Evolutionary conservation across 2,888 invertebrate species (phyloP).

Genomic region (Reticulitermes lucifugus): DNA sequence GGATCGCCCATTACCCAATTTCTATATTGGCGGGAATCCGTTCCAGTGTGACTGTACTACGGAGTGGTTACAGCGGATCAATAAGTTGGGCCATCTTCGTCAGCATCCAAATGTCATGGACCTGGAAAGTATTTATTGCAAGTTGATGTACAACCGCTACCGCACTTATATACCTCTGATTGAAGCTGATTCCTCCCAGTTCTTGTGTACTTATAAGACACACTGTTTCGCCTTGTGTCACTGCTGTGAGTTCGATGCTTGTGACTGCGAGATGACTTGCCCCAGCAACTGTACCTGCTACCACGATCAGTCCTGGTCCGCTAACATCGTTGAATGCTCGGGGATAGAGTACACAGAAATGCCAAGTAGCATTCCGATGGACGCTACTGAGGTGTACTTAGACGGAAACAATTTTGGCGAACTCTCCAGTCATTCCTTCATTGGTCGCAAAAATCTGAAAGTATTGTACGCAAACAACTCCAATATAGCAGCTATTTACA

Average conservation of each 20-base stretch:
- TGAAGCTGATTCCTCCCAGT: slow-evolving; percentile 89
- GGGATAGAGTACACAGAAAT: slow-evolving; percentile 83
- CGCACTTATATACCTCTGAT: slow-evolving; percentile 86
- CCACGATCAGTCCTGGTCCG: slow-evolving; percentile 93
- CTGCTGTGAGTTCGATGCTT: slow-evolving; percentile 96
- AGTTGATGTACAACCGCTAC: slow-evolving; percentile 86
- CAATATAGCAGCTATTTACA: slow-evolving; percentile 85
- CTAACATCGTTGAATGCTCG: slow-evolving; percentile 93
- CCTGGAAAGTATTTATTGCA: slow-evolving; percentile 89
- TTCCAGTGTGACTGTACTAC: slow-evolving; percentile 95
- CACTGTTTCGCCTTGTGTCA: slow-evolving; percentile 95
- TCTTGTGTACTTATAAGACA: slow-evolving; percentile 91
- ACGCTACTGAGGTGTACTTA: slow-evolving; percentile 93
- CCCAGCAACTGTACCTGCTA: slow-evolving; percentile 94
- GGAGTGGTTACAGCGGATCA: slow-evolving; percentile 94
- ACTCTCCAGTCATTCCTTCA: slow-evolving; percentile 88
- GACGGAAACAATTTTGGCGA: slow-evolving; percentile 92
- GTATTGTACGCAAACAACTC: slow-evolving; percentile 91
- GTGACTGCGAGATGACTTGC: slow-evolving; percentile 98
- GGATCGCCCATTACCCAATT: slow-evolving; percentile 83
- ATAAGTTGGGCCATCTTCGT: slow-evolving; percentile 82
- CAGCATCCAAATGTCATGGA: slow-evolving; percentile 94
- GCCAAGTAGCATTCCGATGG: slow-evolving; percentile 93
- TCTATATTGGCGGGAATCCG: slow-evolving; percentile 94
- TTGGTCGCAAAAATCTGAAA: slow-evolving; percentile 90